Evolutionary conservation across 2,888 invertebrate genomes (phyloP), one percentile per base, ranked within the genome.

Genomic region (Trichacis sp.): DNA sequence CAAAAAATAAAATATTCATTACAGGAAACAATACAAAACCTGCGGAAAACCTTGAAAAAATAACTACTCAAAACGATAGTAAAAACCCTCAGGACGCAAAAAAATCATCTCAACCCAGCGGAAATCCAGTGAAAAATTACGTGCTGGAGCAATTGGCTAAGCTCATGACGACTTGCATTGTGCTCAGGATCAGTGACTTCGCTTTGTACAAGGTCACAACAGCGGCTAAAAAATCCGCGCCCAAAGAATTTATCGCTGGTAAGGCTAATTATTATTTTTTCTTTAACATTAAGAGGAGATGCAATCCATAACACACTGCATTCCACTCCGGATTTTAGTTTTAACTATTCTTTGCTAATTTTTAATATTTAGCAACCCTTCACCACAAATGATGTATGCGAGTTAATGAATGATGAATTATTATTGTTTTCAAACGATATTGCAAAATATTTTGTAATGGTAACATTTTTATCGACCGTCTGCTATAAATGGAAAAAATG

Each of bases 141-240:
- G 89, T 93, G 49, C 85, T 92, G 8, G 88, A 90, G 69, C 94
- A 95, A 80, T 86, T 95, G 36, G 90, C 92, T 18, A 95, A 93
- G 81, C 85, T 98, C 66, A 95, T 98, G 94, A 96, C 96, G 20
- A 93, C 95, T 9, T 97, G 96, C 82, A 89, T 95, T 33, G 90
- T 98, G 29, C 87, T 98, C 64, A 89, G 96, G 80, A 90, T 98
- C 74, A 94, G 95, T 77, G 97, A 98, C 84, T 94, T 98, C 78
- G 93, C 93, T 6, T 88, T 98, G 49, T 94, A 93, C 84, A 90
- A 92, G 81, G 94, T 95, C 18, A 91, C 93, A 1, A 93, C 93
- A 1, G 88, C 90, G 11, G 90, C 91, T 50, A 89, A 90, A 74
- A 92, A 92, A 71, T 89, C 91, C 72, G 85, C 88, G 65, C 90